phyloP scores from a whole-genome alignment of 2,113 vertebrate genomes.

The Lampris incognitus region DNA sequence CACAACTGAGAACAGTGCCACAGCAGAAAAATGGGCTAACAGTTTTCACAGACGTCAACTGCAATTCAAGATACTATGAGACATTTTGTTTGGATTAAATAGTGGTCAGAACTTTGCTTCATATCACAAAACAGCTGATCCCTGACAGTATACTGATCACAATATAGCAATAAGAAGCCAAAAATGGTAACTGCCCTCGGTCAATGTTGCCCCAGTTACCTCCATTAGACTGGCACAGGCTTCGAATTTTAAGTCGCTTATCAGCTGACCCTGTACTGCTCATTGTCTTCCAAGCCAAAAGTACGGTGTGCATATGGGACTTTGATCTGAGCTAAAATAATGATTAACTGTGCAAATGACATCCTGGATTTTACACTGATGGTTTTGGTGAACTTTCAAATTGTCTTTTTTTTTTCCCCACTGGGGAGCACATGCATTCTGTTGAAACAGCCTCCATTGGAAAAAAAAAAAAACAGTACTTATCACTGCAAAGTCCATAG shows the following conservation, averaged over 20 bases:
- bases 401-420: neutral
- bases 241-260: slow-evolving; percentile 5
- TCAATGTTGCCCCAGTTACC: neutral
- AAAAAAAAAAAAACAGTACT: slow-evolving; percentile 22
- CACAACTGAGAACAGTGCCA: too few species aligned
- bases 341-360: slow-evolving; percentile 59
- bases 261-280: neutral
- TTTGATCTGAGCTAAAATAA: slow-evolving; percentile 65
- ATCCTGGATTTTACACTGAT: neutral
- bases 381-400: neutral
- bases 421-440: slow-evolving; percentile 6
- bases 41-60: too few species aligned
- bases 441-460: slow-evolving; percentile 26
- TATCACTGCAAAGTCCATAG: slow-evolving; percentile 29
- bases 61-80: too few species aligned
- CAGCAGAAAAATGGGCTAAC: neutral
- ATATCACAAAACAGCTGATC: neutral
- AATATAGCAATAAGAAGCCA: neutral
- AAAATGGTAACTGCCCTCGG: neutral
- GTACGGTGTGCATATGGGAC: slow-evolving; percentile 47
- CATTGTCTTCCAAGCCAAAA: slow-evolving; percentile 35
- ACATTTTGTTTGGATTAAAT: too few species aligned
- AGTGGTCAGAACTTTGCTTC: too few species aligned
- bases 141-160: neutral
- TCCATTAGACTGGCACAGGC: neutral